These are phyloP conservation scores for Hippolais icterina DNA, from an alignment of 2,113 vertebrate species.

Conservation along the genomic window DNA sequence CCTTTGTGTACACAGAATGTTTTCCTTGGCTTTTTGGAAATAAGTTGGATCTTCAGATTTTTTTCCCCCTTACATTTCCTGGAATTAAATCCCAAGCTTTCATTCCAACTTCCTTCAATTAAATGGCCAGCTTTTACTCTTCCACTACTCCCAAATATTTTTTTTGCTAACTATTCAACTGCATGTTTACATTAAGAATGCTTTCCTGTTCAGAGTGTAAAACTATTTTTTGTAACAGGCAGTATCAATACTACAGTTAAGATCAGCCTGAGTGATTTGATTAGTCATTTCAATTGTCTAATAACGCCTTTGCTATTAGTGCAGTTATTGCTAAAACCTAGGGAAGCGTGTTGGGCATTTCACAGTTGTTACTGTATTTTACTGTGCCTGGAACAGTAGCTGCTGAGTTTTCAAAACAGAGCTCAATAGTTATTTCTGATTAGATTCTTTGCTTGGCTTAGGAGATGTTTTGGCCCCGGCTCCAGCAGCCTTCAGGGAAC, in stretches of 20 bases:
- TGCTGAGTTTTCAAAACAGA: conserved; percentile 15
- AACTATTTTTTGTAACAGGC: background rate
- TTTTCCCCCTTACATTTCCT: background rate
- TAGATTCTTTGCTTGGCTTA: background rate
- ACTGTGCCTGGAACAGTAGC: background rate
- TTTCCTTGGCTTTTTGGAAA: conserved; percentile 17
- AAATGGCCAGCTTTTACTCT: background rate
- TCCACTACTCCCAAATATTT: background rate
- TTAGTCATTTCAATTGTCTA: background rate
- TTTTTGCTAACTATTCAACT: background rate
- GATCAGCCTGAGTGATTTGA: background rate
- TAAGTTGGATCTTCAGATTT: background rate
- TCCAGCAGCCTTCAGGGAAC: background rate
- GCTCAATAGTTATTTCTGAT: background rate
- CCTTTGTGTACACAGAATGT: background rate
- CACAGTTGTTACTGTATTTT: background rate
- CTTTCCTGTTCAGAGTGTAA: background rate
- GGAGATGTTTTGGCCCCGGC: background rate
- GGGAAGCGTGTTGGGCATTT: conserved; percentile 1
- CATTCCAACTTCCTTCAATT: conserved; percentile 22
- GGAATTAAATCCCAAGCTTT: conserved; percentile 14
- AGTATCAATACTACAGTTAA: background rate
- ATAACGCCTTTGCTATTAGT: background rate
- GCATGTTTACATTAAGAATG: background rate
- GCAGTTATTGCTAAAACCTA: background rate